Conservation (phyloP, 2,797 vertebrate genomes). For the Cossypha heuglini region DNA sequence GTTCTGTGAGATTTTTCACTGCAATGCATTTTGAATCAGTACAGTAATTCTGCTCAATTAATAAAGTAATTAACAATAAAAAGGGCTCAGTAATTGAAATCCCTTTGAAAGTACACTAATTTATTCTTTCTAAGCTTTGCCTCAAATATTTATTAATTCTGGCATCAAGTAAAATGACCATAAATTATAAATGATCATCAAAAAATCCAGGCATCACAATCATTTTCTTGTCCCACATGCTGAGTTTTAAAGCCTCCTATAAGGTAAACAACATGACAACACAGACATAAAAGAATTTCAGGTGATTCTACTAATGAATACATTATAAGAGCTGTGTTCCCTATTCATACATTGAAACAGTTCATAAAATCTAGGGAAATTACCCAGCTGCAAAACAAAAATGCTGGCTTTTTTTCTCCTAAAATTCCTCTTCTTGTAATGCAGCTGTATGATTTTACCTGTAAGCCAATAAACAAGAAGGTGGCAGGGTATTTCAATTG, state of each 20-base stretch:
- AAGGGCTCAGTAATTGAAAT: constrained; percentile 41
- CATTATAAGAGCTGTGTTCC: not conserved
- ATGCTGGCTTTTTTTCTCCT: not conserved
- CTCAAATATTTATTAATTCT: constrained; percentile 51
- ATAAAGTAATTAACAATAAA: constrained; percentile 64
- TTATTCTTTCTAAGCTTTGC: constrained; percentile 23
- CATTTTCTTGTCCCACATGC: not conserved
- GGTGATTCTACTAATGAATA: not conserved
- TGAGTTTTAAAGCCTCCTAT: not conserved
- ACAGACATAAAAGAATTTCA: not conserved
- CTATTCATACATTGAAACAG: not conserved
- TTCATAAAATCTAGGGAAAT: not conserved
- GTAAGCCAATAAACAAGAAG: not conserved
- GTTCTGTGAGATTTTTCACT: not conserved
- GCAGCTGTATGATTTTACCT: not conserved
- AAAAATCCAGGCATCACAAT: not conserved
- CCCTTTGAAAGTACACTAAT: constrained; percentile 38
- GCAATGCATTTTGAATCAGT: not conserved
- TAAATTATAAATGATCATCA: constrained; percentile 39
- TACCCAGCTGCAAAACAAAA: not conserved
- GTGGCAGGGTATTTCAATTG: not conserved
- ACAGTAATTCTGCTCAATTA: constrained; percentile 54
- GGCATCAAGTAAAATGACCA: constrained; percentile 9
- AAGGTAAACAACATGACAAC: not conserved
- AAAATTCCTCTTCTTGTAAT: not conserved